phyloP scores from a whole-genome alignment of 2,888 invertebrate species.

The Lasioglossum lativentre region DNA sequence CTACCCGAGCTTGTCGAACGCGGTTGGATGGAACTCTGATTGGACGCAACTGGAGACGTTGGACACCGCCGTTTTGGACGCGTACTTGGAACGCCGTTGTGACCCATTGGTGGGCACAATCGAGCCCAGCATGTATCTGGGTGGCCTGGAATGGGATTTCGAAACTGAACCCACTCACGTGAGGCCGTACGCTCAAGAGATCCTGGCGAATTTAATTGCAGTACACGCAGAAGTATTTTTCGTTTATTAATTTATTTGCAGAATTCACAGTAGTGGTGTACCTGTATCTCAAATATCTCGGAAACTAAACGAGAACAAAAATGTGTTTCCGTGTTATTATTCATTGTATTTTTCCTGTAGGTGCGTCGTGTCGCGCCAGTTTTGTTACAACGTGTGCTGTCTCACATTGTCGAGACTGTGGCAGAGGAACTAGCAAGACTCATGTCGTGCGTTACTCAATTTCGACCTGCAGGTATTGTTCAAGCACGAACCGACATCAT shows the following conservation, averaged over 20 bases:
- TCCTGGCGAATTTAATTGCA: constrained; percentile 92
- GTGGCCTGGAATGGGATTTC: constrained; percentile 93
- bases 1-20: constrained; percentile 88
- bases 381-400: constrained; percentile 90
- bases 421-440: constrained; percentile 96
- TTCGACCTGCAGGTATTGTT: constrained; percentile 89
- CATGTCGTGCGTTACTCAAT: constrained; percentile 91
- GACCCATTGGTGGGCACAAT: constrained; percentile 98
- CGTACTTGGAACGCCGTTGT: constrained; percentile 95
- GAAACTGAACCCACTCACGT: constrained; percentile 91
- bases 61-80: constrained; percentile 90
- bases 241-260: neutral
- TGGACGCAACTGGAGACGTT: constrained; percentile 88
- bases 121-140: constrained; percentile 98
- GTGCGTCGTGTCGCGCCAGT: constrained; percentile 92
- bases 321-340: neutral
- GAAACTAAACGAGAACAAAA: too few species aligned
- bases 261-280: too few species aligned
- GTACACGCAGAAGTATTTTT: constrained; percentile 90
- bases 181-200: constrained; percentile 95
- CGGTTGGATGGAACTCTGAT: constrained; percentile 84
- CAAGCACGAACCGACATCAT: constrained; percentile 93
- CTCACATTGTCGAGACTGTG: constrained; percentile 95
- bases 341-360: constrained; percentile 83
- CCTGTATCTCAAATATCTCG: too few species aligned